Evolutionary conservation across 2,888 invertebrate genomes (phyloP), one percentile per base, ranked within the genome.

Genomic region (Catocala sponsa): DNA sequence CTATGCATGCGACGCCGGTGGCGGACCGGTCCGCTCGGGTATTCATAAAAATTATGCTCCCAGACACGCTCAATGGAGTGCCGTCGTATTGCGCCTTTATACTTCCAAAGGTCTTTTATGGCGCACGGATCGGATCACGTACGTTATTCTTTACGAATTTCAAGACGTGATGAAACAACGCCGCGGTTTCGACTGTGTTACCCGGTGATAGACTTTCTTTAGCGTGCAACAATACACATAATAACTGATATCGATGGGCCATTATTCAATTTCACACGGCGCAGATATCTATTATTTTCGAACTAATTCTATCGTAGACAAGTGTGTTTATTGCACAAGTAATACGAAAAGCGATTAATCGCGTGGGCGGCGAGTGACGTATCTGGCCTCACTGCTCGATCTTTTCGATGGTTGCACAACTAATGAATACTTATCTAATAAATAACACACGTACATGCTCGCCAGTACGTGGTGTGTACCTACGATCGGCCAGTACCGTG

Each of bases 11-110:
- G 84, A 81, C 89, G 89, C 85, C 87, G 88, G 88, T 86, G 90
- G 88, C 88, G 86, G 89, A 90, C 90, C 92, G 92, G 92, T 90
- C 90, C 78, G 81, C 80, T 77, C 80, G 82, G 80, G 87, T 92
- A 94, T 94, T 93, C 93, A 94, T 92, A 92, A 91, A 91, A 92
- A 89, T 91, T 82, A 89, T 88, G 89, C 91, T 88, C 87, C 90
- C 88, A 84, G 86, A 83, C 84, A 80, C 84, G 83, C 90, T 92
- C 88, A 92, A 91, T 91, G 92, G 87, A 82, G 83, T 74, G 82
- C 82, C 79, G 81, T 64, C 75, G 78, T 73, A 68, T 56, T 74
- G 69, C 70, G 74, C 80, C 78, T 81, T 77, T 73, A 74, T 80
- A 76, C 77, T 78, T 76, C 76, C 78, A 72, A 79, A 78, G 78